Conservation (phyloP, 1,140 invertebrate genomes). For the Oncopeltus fasciatus region DNA sequence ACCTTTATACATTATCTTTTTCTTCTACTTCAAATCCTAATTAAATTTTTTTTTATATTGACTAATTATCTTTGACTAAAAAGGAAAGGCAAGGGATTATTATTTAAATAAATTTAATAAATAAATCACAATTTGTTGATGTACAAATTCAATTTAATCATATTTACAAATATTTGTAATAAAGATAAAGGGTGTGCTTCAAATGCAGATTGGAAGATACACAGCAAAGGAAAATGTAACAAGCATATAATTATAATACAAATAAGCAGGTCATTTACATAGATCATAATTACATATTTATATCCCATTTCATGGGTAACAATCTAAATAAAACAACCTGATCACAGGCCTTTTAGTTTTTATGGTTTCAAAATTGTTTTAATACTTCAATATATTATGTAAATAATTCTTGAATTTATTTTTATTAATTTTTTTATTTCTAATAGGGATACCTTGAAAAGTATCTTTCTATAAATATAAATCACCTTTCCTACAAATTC, state of each 20-base stretch:
- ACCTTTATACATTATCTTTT: too few relatives aligned
- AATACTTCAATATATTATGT: too few relatives aligned
- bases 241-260: constrained; percentile 6
- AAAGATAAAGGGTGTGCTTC: constrained; percentile 12
- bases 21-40: too few relatives aligned
- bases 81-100: too few relatives aligned
- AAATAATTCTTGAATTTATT: too few relatives aligned
- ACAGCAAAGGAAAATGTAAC: constrained; percentile 2
- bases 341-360: constrained; percentile 16
- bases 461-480: not conserved
- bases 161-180: constrained; percentile 12
- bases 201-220: constrained; percentile 4
- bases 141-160: constrained; percentile 17
- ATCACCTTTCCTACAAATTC: not conserved
- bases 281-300: constrained; percentile 16
- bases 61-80: too few relatives aligned
- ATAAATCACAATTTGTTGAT: too few relatives aligned
- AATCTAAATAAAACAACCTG: constrained; percentile 10
- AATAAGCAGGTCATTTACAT: constrained; percentile 8
- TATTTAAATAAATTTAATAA: too few relatives aligned
- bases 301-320: constrained; percentile 6
- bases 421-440: not conserved
- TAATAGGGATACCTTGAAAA: not conserved
- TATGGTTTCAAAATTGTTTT: not conserved
- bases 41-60: too few relatives aligned